Conservation (phyloP, 2,888 invertebrate genomes). For the Latheticus oryzae region DNA sequence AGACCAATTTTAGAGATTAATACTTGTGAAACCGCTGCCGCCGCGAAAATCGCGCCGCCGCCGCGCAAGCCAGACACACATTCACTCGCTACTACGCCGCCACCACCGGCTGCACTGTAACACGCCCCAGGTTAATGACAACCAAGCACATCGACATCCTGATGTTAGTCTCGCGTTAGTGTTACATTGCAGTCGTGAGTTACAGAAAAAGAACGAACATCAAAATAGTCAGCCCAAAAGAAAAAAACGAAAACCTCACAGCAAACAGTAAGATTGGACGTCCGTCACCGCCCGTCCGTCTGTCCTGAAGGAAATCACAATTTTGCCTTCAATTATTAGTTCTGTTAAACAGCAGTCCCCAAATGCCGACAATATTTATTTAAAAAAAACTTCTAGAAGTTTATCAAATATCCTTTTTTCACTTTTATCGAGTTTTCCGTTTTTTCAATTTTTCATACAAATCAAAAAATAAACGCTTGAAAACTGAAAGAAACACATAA, state of each 20-base stretch:
- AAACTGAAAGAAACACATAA: no score
- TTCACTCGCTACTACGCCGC: constrained; percentile 63
- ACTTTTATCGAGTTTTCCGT: no score
- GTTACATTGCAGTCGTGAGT: constrained; percentile 67
- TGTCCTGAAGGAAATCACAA: constrained; percentile 32
- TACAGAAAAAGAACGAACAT: constrained; percentile 63
- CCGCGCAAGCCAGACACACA: constrained; percentile 61
- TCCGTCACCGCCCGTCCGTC: constrained; percentile 45
- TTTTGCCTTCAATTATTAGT: no score
- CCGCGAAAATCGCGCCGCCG: constrained; percentile 35
- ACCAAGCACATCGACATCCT: constrained; percentile 65
- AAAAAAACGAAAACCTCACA: constrained; percentile 66
- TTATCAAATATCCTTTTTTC: no score
- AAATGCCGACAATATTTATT: no score
- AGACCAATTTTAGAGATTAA: constrained; percentile 40
- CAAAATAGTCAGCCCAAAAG: constrained; percentile 65
- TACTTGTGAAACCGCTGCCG: constrained; percentile 35
- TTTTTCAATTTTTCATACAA: no score
- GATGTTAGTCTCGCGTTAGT: constrained; percentile 67
- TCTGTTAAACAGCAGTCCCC: constrained; percentile 17
- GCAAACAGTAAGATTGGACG: constrained; percentile 60
- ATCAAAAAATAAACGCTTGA: no score
- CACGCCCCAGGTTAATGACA: constrained; percentile 61
- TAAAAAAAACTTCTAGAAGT: no score
- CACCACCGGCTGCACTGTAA: constrained; percentile 66